A percentile compares a stretch with the other conserved stretches of the same genome.
Conservation (phyloP, 2,113 vertebrate genomes). For the Phalacrocorax aristotelis region DNA sequence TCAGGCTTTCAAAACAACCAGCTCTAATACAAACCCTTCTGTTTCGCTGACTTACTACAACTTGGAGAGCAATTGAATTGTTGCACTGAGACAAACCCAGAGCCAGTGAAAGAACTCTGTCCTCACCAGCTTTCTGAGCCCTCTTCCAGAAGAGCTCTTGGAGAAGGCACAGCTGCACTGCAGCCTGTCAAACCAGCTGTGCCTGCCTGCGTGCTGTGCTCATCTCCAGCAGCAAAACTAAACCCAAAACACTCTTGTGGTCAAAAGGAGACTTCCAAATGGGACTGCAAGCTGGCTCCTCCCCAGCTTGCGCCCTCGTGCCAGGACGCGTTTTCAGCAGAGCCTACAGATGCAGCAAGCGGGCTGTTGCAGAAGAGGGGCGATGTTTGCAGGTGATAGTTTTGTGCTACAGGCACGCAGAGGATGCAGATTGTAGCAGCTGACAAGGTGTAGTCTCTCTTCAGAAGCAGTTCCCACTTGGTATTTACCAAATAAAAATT, state of each 20-base stretch:
- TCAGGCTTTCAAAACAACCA: neutral
- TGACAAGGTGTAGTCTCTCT: neutral
- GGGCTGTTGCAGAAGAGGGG: too few relatives aligned
- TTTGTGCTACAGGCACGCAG: neutral
- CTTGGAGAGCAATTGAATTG: too few relatives aligned
- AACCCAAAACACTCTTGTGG: neutral
- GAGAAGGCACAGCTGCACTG: neutral
- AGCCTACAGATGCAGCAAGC: fast-evolving
- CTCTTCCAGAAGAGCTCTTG: neutral
- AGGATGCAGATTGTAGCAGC: neutral
- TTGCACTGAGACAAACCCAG: neutral
- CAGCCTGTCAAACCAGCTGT: too few relatives aligned
- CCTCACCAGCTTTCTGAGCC: neutral
- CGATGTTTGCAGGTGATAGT: too few relatives aligned
- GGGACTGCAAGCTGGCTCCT: neutral
- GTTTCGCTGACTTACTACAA: neutral
- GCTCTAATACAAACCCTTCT: neutral
- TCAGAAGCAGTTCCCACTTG: neutral
- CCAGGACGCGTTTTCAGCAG: neutral
- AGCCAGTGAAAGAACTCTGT: neutral
- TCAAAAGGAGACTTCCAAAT: neutral
- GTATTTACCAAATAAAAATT: neutral
- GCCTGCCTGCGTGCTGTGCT: neutral
- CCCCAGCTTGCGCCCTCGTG: neutral
- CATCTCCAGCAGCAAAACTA: neutral